Evolutionary conservation across 2,888 invertebrate species (phyloP), one percentile per base, ranked within the genome.

Genomic region (Hanleya hanleyi): DNA sequence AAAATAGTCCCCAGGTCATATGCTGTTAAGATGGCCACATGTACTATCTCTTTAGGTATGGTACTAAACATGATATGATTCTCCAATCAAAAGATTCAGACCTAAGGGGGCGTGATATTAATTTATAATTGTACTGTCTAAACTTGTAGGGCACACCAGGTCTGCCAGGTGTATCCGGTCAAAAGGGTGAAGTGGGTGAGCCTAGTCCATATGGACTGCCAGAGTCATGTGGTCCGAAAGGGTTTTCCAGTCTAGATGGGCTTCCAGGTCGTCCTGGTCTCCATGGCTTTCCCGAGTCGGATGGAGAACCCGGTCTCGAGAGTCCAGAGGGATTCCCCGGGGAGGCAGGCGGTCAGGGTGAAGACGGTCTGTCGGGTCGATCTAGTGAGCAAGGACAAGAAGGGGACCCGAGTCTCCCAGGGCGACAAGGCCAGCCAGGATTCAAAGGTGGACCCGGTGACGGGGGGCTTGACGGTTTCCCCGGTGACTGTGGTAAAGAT

Each of bases 401-500:
- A 33, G 90, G 90, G 36, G 49, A 70, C 3, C 81, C 84, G 49
- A 90, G 90, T 68, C 79, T 77, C 18, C 49, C 73, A 22, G 89
- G 90, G 38, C 82, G 81, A 2, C 70, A 18, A 37, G 64, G 64
- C 22, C 35, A 18, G 12, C 18, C 75, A 37, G 89, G 90, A 65
- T 83, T 84, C 15, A 80, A 83, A 37, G 90, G 90, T 38, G 79
- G 77, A 5, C 81, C 86, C 38, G 90, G 90, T 18, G 86, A 84
- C 37, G 86, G 88, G 72, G 91, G 91, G 70, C 84, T 85, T 64
- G 86, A 87, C 37, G 90, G 91, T 70, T 75, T 86, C 18, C 88
- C 83, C 38, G 89, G 88, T 49, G 71, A 81, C 7, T 84, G 86
- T 61, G 89, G 89, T 35, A 36, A 65, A 65, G 41, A 65, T n/a